These are phyloP conservation scores for Petrocephalus zakoni DNA, from an alignment of 2,113 vertebrate species.

Conservation along the genomic window DNA sequence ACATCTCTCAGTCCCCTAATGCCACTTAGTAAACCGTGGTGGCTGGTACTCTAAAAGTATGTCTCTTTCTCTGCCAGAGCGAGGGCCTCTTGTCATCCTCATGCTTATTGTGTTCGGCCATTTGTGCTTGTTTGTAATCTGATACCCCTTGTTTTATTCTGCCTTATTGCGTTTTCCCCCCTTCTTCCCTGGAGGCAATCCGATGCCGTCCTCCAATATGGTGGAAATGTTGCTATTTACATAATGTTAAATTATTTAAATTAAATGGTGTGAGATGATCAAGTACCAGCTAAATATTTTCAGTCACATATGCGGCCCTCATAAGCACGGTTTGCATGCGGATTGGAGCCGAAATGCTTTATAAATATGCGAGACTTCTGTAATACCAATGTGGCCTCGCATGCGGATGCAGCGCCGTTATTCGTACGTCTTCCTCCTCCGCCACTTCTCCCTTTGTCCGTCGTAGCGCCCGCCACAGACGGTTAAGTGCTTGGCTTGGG, in stretches of 20 bases:
- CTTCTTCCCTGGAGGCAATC: neutral
- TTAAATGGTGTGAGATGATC: slow-evolving; percentile 15
- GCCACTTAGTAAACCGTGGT: neutral
- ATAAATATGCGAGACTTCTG: neutral
- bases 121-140: slow-evolving; percentile 2
- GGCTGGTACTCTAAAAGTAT: slow-evolving; percentile 34
- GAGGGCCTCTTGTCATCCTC: neutral
- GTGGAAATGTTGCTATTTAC: slow-evolving; percentile 18
- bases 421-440: neutral
- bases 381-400: neutral
- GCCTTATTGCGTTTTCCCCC: neutral
- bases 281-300: slow-evolving; percentile 7
- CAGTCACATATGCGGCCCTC: slow-evolving; percentile 2
- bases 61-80: neutral
- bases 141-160: neutral
- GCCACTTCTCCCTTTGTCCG: neutral
- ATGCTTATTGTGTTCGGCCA: neutral
- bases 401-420: neutral
- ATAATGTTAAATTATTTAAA: slow-evolving; percentile 14
- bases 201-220: neutral
- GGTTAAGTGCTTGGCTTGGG: neutral
- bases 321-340: neutral
- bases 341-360: neutral
- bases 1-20: neutral
- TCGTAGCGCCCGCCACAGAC: neutral